Base-by-base conservation (phyloP, 2,797 vertebrate species). In the Gambelia wislizenii region DNA sequence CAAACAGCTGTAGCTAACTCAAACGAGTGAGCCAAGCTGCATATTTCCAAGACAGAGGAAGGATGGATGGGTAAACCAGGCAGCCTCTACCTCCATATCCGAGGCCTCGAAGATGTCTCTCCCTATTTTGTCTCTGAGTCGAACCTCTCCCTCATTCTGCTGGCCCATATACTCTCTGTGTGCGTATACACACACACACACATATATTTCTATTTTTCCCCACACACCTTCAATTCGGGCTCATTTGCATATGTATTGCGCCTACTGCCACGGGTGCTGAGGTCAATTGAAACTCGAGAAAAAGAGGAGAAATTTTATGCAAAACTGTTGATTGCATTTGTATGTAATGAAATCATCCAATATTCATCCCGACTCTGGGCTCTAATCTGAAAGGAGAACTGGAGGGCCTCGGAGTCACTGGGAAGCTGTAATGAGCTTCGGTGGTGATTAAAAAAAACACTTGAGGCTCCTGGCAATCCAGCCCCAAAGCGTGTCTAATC, bases 371-470 rank as follows among this genome's bases (percentile, higher is more conserved):
- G 96, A 97, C 97, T 97, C 97, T 97, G 97, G 97, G 97, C 96
- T 97, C 97, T 97, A 97, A 98, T 98, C 97, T 97, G 97, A 97
- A 97, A 97, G 97, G 97, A 97, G 97, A 97, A 97, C 96, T 97
- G 97, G 97, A 97, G 97, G 97, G 97, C 97, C 18, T 97, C 96
- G 97, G 97, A 97, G 97, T 97, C 96, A 97, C 96, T 95, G 97
- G 97, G 97, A 96, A 98, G 96, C 98, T 96, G 97, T 98, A 98
- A 98, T 96, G 97, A 97, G 97, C 96, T 93, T 92, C 96, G 98
- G 97, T 98, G 98, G 98, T 98, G 98, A 98, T 98, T 98, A 98
- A 98, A 98, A 97, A 97, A 97, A 98, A 97, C 97, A 97, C 97
- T 98, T 97, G 96, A 98, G 97, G 95, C 97, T 97, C 97, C 97